Conservation (phyloP, 2,797 vertebrate genomes). For the Babyrousa celebensis region DNA sequence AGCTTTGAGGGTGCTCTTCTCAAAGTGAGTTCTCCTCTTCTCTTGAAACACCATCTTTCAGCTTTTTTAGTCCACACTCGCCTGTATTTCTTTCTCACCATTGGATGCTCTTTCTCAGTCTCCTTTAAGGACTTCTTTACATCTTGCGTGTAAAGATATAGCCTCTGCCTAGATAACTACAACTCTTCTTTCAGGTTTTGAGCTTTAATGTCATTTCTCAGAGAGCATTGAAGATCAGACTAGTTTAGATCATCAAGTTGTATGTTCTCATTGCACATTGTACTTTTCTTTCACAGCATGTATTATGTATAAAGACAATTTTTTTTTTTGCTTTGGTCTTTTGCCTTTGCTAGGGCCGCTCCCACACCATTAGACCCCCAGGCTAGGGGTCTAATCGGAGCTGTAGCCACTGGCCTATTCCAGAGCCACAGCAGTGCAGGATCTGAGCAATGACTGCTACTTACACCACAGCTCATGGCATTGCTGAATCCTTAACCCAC, state of each 20-base stretch:
- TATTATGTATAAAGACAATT: neutral
- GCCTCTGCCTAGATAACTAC: neutral
- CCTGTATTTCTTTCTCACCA: neutral
- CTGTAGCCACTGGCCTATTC: too few species aligned
- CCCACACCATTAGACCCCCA: too few species aligned
- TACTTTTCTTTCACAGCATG: neutral
- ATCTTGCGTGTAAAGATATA: neutral
- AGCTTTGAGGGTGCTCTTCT: neutral
- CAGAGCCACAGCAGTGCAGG: too few species aligned
- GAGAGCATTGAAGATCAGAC: neutral
- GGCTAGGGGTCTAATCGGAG: too few species aligned
- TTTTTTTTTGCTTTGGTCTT: too few species aligned
- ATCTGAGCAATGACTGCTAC: too few species aligned
- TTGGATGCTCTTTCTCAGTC: neutral
- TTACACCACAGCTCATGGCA: too few species aligned
- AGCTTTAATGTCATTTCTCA: slow-evolving; percentile 2
- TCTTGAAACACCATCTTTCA: neutral
- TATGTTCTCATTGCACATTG: neutral
- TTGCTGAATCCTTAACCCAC: too few species aligned
- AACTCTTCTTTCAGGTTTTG: slow-evolving; percentile 29
- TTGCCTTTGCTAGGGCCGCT: too few species aligned
- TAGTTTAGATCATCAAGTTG: neutral
- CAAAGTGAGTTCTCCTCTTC: neutral
- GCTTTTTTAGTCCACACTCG: neutral
- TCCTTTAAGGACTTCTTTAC: neutral